These are phyloP conservation scores for Megalopta genalis DNA, from an alignment of 1,140 invertebrate species.

Conservation along the genomic window DNA sequence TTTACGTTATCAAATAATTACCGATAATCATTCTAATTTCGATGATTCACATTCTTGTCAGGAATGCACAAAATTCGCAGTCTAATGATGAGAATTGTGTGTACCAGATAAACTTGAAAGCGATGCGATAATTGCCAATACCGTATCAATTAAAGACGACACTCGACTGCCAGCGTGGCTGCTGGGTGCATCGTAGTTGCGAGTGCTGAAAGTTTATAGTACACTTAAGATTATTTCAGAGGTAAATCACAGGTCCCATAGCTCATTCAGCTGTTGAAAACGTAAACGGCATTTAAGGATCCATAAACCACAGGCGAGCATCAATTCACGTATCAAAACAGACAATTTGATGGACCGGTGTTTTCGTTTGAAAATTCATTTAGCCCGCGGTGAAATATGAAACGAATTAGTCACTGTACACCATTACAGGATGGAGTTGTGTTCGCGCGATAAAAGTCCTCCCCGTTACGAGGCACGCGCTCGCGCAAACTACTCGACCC, in stretches of 20 bases:
- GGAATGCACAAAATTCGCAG: too few relatives aligned
- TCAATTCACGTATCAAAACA: conserved; percentile 4
- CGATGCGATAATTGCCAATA: too few relatives aligned
- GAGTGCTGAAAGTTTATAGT: not conserved
- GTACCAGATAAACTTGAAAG: too few relatives aligned
- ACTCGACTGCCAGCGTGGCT: too few relatives aligned
- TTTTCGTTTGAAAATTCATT: conserved; percentile 43
- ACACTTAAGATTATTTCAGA: not conserved
- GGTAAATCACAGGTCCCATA: not conserved
- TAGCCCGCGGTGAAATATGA: conserved; percentile 31
- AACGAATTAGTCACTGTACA: conserved; percentile 34
- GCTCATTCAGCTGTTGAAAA: not conserved
- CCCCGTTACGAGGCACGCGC: not conserved
- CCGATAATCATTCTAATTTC: too few relatives aligned
- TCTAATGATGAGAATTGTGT: too few relatives aligned
- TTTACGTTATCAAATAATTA: too few relatives aligned
- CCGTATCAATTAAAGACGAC: too few relatives aligned
- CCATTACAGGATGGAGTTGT: not conserved
- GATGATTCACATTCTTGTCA: too few relatives aligned
- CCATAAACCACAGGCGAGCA: not conserved
- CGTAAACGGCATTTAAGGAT: not conserved
- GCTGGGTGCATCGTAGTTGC: too few relatives aligned
- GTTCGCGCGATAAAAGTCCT: not conserved
- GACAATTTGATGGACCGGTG: conserved; percentile 29
- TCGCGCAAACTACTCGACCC: conserved; percentile 24